Conservation (phyloP, 1,140 invertebrate genomes). For the Spodoptera litura region DNA sequence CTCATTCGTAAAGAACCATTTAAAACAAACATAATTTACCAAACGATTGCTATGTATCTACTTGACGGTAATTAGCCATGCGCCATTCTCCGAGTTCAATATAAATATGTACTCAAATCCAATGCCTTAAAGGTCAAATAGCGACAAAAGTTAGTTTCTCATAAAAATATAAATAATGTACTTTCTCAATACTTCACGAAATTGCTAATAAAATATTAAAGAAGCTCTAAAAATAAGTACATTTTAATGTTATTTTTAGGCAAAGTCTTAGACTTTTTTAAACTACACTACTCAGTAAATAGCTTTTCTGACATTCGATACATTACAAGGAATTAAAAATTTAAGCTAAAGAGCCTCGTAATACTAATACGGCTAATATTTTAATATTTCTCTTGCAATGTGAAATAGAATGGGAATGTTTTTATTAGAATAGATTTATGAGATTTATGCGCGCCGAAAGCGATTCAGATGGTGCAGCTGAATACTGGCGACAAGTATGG, state of each 20-base stretch:
- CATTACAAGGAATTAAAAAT: conserved; percentile 9
- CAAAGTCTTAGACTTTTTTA: conserved; percentile 1
- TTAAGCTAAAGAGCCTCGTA: not conserved
- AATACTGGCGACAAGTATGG: conserved; percentile 60
- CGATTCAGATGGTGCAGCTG: conserved; percentile 58
- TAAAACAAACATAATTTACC: no score
- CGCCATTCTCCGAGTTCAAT: no score
- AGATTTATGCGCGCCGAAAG: conserved; percentile 55
- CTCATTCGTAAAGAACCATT: no score
- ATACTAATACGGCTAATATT: conserved; percentile 39
- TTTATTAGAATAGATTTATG: conserved; percentile 62
- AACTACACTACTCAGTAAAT: conserved; percentile 4
- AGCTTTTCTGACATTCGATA: conserved; percentile 18
- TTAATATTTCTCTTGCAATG: conserved; percentile 53
- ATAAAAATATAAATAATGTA: no score
- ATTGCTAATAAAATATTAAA: not conserved
- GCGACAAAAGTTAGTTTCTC: not conserved
- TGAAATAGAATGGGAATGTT: conserved; percentile 57
- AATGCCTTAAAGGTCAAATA: conserved; percentile 3
- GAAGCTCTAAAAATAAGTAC: no score
- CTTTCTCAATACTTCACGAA: not conserved
- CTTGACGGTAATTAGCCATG: no score
- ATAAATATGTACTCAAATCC: no score
- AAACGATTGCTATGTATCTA: no score
- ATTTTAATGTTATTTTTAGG: not conserved